phyloP scores from a whole-genome alignment of 2,113 vertebrate genomes.

The Odocoileus virginianus region DNA sequence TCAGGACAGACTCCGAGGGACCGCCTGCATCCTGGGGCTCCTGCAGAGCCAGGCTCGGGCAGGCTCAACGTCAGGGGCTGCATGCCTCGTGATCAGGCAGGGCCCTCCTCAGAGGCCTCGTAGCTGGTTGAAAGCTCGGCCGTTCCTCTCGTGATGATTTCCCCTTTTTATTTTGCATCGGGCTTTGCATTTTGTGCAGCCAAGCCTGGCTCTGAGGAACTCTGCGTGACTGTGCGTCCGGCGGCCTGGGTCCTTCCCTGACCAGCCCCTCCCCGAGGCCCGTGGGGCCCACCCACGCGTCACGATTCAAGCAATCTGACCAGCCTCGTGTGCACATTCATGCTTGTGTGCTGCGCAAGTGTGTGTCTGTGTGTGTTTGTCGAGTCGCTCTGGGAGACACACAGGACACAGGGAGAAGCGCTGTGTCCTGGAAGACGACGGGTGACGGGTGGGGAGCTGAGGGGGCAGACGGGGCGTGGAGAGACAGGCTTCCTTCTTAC shows the following conservation, averaged over 20 bases:
- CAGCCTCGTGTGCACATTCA: accelerated
- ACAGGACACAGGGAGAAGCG: accelerated
- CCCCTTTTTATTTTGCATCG: background rate
- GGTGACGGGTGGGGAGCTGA: background rate
- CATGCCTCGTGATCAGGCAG: background rate
- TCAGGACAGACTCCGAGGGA: background rate
- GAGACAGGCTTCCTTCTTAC: background rate
- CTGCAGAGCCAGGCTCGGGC: background rate
- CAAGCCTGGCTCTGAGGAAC: background rate
- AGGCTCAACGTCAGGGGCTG: background rate
- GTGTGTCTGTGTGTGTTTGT: background rate
- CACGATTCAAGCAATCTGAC: background rate
- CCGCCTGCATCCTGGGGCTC: background rate
- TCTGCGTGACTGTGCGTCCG: accelerated
- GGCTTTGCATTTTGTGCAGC: background rate
- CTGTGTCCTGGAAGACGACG: background rate
- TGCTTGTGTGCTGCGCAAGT: background rate
- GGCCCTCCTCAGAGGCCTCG: background rate
- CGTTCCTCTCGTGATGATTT: background rate
- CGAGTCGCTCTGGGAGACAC: background rate
- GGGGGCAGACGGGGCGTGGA: accelerated
- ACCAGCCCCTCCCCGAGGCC: background rate
- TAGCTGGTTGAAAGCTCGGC: background rate
- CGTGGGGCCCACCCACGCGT: accelerated
- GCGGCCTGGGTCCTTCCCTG: background rate